A percentile compares a stretch with the other conserved stretches of the same genome.
Conservation (phyloP, 2,888 invertebrate genomes). For the Netelia fuscicornis region DNA sequence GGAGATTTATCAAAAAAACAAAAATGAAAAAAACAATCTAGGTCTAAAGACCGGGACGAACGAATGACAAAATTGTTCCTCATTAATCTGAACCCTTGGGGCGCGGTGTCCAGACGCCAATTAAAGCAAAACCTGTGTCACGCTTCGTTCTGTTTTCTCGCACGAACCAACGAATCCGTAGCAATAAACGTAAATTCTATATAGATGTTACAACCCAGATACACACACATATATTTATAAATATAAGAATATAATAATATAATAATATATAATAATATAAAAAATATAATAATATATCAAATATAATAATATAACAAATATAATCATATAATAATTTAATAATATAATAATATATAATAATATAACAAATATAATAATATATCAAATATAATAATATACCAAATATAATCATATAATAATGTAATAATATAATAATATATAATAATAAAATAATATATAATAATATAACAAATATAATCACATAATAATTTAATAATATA, state of each 20-base stretch:
- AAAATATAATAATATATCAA: too few relatives aligned
- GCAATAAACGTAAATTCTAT: neutral
- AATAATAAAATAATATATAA: too few relatives aligned
- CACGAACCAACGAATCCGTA: slow-evolving; percentile 18
- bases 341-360: too few relatives aligned
- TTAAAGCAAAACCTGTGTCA: slow-evolving; percentile 52
- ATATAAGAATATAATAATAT: neutral
- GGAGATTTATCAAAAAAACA: neutral
- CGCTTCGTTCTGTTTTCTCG: slow-evolving; percentile 26
- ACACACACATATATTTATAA: neutral
- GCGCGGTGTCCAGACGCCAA: slow-evolving; percentile 43
- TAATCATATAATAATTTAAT: too few relatives aligned
- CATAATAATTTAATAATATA: too few relatives aligned
- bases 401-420: too few relatives aligned
- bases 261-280: too few relatives aligned
- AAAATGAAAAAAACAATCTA: neutral
- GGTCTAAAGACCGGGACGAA: neutral
- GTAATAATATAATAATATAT: too few relatives aligned
- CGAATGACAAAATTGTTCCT: slow-evolving; percentile 28
- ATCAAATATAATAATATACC: too few relatives aligned
- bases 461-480: too few relatives aligned
- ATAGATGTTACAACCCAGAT: neutral
- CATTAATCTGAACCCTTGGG: slow-evolving; percentile 57
- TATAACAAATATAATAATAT: too few relatives aligned
- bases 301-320: too few relatives aligned